These are phyloP conservation scores for Aptenodytes forsteri DNA, from an alignment of 2,113 vertebrate species.

Conservation along the genomic window DNA sequence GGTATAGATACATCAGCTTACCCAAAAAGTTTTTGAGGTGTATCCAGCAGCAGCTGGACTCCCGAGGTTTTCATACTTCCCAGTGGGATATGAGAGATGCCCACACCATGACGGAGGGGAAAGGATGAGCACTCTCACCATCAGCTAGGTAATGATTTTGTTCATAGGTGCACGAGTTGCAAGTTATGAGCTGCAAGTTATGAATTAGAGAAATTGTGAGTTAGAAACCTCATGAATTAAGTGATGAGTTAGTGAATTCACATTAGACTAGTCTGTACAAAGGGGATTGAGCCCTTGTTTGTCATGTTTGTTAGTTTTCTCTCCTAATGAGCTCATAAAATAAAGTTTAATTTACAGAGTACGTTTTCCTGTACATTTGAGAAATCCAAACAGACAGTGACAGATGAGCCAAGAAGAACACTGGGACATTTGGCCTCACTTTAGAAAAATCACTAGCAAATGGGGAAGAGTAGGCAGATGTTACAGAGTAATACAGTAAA, in stretches of 20 bases:
- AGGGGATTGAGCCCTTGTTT: background rate
- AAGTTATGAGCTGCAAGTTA: background rate
- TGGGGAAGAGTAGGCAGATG: background rate
- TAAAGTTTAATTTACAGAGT: background rate
- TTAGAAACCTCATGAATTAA: background rate
- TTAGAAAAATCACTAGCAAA: background rate
- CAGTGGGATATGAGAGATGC: background rate
- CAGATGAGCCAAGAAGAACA: background rate
- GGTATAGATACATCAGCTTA: background rate
- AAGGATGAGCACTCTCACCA: too few relatives aligned
- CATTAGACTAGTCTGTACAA: background rate
- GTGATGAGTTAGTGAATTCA: background rate
- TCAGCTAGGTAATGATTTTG: background rate
- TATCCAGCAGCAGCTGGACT: background rate
- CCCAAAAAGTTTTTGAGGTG: background rate
- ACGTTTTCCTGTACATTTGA: background rate
- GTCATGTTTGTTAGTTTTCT: background rate
- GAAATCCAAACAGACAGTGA: background rate
- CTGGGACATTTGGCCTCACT: background rate
- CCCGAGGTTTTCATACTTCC: fast-evolving
- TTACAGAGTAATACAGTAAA: background rate
- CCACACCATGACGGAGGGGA: fast-evolving
- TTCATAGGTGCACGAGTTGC: background rate
- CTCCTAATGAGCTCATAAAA: background rate
- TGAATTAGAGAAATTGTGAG: background rate